These are phyloP conservation scores for Cephus spinipes DNA, from an alignment of 2,888 invertebrate genomes.

Conservation along the genomic window DNA sequence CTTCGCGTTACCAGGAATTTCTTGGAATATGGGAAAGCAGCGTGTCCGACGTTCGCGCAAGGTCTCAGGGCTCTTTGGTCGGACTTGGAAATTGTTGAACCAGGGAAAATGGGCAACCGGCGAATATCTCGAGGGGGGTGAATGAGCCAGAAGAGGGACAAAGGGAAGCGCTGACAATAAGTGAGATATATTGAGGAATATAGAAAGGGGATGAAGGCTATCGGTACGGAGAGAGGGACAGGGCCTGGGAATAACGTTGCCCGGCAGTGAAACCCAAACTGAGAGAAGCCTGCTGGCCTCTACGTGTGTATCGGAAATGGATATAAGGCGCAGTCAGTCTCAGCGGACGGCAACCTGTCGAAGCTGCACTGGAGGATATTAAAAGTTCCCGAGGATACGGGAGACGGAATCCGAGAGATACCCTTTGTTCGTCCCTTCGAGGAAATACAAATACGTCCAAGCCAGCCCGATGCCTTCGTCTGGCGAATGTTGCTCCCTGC, in stretches of 20 bases:
- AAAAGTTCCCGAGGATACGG: constrained; percentile 39
- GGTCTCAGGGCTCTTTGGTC: neutral
- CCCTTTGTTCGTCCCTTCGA: neutral
- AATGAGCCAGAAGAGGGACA: neutral
- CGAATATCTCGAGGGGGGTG: neutral
- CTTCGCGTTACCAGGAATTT: neutral
- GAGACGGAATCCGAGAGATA: neutral
- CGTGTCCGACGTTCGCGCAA: neutral
- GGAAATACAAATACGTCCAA: neutral
- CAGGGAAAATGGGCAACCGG: neutral
- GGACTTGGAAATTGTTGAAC: neutral
- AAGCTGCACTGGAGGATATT: constrained; percentile 49
- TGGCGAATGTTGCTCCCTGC: neutral
- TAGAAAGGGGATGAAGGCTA: neutral
- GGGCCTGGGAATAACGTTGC: neutral
- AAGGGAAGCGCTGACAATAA: neutral
- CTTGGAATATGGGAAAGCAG: neutral
- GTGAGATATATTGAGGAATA: neutral
- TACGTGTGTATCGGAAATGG: constrained; percentile 13
- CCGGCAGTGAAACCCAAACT: neutral
- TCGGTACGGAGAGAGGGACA: neutral
- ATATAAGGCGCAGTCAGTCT: constrained; percentile 41
- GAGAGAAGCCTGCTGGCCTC: neutral
- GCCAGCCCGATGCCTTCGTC: neutral
- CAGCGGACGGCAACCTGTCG: constrained; percentile 43